Evolutionary conservation across 2,113 vertebrate genomes (phyloP).

Genomic region (Piprites chloris): DNA sequence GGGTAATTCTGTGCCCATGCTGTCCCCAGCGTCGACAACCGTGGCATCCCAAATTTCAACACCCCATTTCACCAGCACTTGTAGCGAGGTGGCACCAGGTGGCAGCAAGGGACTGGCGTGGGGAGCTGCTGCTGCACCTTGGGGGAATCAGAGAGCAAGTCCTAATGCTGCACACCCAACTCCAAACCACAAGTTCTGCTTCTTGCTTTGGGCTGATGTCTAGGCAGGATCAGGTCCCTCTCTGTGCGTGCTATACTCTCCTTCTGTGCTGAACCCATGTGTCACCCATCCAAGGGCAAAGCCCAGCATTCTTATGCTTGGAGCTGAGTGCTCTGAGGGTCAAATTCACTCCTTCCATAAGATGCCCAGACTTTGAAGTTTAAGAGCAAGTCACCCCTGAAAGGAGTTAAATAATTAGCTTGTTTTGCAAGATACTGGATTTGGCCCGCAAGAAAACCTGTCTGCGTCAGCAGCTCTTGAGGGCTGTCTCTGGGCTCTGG

Average conservation of each 20-base stretch:
- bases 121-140: background rate
- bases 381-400: background rate
- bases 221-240: background rate
- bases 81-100: background rate
- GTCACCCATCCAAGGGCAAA: background rate
- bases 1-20: background rate
- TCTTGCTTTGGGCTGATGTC: background rate
- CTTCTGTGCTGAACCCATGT: accelerated
- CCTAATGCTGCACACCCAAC: background rate
- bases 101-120: constrained; percentile 32
- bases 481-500: background rate
- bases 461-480: background rate
- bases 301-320: background rate
- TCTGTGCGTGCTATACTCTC: background rate
- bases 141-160: background rate
- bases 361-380: background rate
- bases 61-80: background rate
- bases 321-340: background rate
- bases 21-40: background rate
- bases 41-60: background rate
- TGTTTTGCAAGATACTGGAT: background rate
- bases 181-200: background rate
- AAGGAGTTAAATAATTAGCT: constrained; percentile 46
- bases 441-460: background rate
- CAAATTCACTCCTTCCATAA: background rate